Evolutionary conservation across 2,888 invertebrate species (phyloP), one percentile per base, ranked within the genome.

Genomic region (Rapana venosa): DNA sequence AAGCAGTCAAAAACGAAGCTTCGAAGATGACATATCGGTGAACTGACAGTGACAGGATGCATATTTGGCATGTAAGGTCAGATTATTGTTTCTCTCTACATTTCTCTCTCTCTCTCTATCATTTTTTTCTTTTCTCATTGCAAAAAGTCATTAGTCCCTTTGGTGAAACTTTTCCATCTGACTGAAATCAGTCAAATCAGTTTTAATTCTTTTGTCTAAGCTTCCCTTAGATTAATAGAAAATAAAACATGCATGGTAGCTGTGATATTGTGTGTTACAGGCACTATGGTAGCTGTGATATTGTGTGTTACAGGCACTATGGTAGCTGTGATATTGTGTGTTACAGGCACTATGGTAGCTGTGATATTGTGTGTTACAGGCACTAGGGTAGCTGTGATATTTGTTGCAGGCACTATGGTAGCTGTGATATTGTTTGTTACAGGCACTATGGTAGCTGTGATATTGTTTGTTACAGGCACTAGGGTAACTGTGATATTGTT

Each of bases 1-100:
- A 35, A 86, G 90, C 87, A 92, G 91, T 88, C 86, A 91, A 74
- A 93, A 93, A 79, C 87, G 93, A 87, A 90, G 88, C 47, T 91
- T 90, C 91, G 93, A 93, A 87, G 92, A 92, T 88, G 92, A 92
- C 87, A 91, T 91, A 85, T 90, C 92, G 58, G 91, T 91, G 47
- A 92, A 92, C 88, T 92, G 90, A 91, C 88, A 79, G 26, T 83
- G 32, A 56, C 36, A 32, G 5, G 81, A 30, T 61, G 88, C 30
- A 26, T 61, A 61, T 88, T 36, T 11, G 17, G 83, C 83, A 88
- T 83, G 83, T 81, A 88, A 88, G 81, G 61, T 56, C n/a, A 83
- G 88, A 47, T 70, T 87, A 1, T 2, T 70, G 1, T 36, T 26
- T 74, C 36, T 74, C 0, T 84, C 6, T 13, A 61, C 22, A 61